Conservation (phyloP, 1,140 invertebrate genomes). For the Trichonephila inaurata region DNA sequence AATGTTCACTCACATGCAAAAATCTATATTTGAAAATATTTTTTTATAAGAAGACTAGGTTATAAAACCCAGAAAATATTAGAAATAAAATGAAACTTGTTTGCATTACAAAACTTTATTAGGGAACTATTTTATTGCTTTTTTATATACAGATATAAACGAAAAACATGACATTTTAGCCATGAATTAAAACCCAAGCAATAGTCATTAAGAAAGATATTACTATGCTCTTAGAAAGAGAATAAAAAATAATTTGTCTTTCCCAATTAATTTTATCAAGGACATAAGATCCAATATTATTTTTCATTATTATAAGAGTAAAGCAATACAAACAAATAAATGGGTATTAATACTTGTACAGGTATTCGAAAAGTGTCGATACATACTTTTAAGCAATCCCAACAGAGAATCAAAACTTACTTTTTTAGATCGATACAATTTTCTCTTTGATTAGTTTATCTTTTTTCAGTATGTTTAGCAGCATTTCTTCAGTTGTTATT, state of each 20-base stretch:
- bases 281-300: background rate
- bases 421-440: no score
- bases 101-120: background rate
- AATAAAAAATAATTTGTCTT: background rate
- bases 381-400: background rate
- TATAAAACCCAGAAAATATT: background rate
- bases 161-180: background rate
- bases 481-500: no score
- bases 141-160: background rate
- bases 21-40: background rate
- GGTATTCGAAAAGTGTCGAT: background rate
- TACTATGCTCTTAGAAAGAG: background rate
- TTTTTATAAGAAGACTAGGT: background rate
- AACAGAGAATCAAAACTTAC: no score
- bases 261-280: background rate
- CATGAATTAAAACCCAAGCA: background rate
- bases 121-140: background rate
- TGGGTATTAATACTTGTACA: background rate
- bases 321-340: constrained; percentile 20
- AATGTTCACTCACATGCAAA: background rate
- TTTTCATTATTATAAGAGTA: background rate
- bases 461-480: no score
- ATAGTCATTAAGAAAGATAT: constrained; percentile 17
- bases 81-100: background rate
- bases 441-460: no score